Conservation (phyloP, 2,888 invertebrate species). For the Sminthurides aquaticus region DNA sequence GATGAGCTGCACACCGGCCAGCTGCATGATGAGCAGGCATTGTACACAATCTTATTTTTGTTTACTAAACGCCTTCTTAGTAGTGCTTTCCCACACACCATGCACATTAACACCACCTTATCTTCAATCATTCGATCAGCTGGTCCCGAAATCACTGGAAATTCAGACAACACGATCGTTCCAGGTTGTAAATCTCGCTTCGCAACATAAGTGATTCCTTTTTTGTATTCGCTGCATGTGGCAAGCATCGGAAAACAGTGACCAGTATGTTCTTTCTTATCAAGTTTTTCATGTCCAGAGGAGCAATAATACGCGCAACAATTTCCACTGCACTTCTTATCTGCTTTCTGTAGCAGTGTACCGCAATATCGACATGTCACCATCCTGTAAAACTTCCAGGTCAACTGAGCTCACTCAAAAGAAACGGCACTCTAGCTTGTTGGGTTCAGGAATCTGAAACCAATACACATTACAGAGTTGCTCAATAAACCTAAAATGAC, state of each 20-base stretch:
- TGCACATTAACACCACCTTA: slow-evolving; percentile 1
- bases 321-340: neutral
- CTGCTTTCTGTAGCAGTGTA: neutral
- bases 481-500: too few relatives aligned
- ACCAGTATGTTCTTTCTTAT: neutral
- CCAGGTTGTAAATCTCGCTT: slow-evolving; percentile 4
- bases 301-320: neutral
- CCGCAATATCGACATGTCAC: neutral
- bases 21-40: slow-evolving; percentile 2
- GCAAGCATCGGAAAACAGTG: neutral
- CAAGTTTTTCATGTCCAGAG: neutral
- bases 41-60: neutral
- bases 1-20: slow-evolving; percentile 12
- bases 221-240: neutral
- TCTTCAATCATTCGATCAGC: neutral
- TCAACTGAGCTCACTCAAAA: too few relatives aligned
- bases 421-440: too few relatives aligned
- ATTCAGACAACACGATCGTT: neutral
- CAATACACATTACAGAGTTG: too few relatives aligned
- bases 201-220: neutral
- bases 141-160: slow-evolving; percentile 12
- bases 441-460: too few relatives aligned
- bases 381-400: too few relatives aligned
- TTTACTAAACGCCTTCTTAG: neutral
- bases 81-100: neutral